Conservation (phyloP, 2,113 vertebrate genomes). For the Oxyura jamaicensis region DNA sequence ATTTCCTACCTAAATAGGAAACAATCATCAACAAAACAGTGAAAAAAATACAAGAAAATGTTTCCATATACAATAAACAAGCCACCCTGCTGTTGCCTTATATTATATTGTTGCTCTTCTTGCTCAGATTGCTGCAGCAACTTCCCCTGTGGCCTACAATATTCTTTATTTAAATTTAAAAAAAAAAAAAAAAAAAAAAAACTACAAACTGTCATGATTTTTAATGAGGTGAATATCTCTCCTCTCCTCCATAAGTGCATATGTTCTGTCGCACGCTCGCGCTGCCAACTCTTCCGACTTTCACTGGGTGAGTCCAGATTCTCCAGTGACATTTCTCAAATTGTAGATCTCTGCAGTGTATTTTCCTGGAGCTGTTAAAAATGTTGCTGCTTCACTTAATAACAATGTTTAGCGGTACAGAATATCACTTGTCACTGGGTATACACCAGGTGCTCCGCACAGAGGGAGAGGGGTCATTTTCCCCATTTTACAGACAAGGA, state of each 20-base stretch:
- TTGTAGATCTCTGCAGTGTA: neutral
- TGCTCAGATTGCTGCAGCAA: neutral
- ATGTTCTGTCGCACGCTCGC: neutral
- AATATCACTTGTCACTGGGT: neutral
- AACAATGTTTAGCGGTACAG: neutral
- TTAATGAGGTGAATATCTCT: neutral
- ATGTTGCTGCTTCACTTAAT: neutral
- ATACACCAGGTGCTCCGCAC: neutral
- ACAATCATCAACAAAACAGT: conserved; percentile 3
- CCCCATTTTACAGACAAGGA: neutral
- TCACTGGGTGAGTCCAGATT: neutral
- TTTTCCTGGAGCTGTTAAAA: conserved; percentile 27
- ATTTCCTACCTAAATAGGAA: conserved; percentile 21
- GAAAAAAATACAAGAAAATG: conserved; percentile 6
- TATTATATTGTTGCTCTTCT: neutral
- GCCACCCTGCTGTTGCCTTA: neutral
- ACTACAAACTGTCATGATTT: neutral
- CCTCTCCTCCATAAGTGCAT: neutral
- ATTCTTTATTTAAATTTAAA: neutral
- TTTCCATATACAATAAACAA: neutral
- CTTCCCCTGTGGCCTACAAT: neutral
- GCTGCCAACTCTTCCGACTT: neutral
- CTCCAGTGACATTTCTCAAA: neutral
- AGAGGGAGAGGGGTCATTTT: neutral
- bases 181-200: neutral